Evolutionary conservation across 2,113 vertebrate species (phyloP).

Genomic region (Corydoras sp.): DNA sequence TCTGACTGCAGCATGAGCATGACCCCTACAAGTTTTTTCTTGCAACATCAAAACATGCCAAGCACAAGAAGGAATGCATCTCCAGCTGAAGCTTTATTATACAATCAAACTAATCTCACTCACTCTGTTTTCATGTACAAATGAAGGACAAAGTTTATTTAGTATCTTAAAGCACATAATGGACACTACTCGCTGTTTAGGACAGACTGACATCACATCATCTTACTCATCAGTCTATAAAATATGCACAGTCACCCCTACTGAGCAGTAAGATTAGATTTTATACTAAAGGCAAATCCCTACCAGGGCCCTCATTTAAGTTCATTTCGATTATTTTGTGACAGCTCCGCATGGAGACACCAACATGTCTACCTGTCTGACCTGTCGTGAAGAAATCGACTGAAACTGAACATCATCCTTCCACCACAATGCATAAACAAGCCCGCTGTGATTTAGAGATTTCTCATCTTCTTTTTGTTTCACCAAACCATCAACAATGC

Average conservation of each 20-base stretch:
- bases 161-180: not conserved
- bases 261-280: conserved; percentile 30
- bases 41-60: conserved; percentile 10
- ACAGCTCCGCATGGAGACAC: conserved; percentile 1
- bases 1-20: conserved; percentile 23
- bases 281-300: conserved; percentile 17
- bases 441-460: conserved; percentile 16
- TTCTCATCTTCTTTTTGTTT: conserved; percentile 20
- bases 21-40: conserved; percentile 36
- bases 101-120: conserved; percentile 21
- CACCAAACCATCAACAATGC: conserved; percentile 15
- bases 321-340: conserved; percentile 25
- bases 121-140: conserved; percentile 11
- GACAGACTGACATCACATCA: conserved; percentile 9
- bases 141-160: conserved; percentile 14
- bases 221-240: conserved; percentile 22
- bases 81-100: conserved; percentile 14
- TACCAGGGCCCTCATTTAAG: conserved; percentile 16
- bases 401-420: conserved; percentile 1
- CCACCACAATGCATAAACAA: not conserved
- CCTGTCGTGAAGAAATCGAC: conserved; percentile 22
- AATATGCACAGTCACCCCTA: conserved; percentile 21
- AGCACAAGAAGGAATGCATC: conserved; percentile 23
- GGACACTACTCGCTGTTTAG: conserved; percentile 7
- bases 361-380: conserved; percentile 24